phyloP scores from a whole-genome alignment of 1,140 invertebrate species.

The Rhagoletis zephyria region DNA sequence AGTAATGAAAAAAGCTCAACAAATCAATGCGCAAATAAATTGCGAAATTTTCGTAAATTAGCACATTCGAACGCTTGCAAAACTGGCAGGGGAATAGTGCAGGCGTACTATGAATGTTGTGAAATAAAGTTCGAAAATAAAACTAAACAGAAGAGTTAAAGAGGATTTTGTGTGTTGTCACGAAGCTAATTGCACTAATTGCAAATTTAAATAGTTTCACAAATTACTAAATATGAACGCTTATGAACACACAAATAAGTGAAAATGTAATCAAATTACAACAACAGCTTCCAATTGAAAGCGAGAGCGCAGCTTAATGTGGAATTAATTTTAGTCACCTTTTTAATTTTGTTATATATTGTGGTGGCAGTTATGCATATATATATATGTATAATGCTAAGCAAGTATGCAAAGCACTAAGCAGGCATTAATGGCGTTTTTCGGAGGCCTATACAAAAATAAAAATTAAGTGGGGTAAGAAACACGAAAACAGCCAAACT shows the following conservation, averaged over 20 bases:
- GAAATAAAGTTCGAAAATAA: slow-evolving; percentile 8
- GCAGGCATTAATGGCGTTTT: no score
- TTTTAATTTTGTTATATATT: no score
- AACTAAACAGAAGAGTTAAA: not conserved
- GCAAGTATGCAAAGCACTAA: not conserved
- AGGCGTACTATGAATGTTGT: not conserved
- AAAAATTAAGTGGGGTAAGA: no score
- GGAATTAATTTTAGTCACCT: not conserved
- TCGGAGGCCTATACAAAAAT: no score
- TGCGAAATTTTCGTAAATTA: slow-evolving; percentile 29
- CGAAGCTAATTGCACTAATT: slow-evolving; percentile 65
- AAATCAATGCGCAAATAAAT: not conserved
- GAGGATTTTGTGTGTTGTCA: not conserved
- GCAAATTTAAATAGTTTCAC: slow-evolving; percentile 68
- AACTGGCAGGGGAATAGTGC: not conserved
- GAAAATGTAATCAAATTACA: not conserved
- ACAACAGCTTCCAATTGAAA: slow-evolving; percentile 11
- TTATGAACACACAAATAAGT: not conserved
- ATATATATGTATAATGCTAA: not conserved
- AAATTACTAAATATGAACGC: not conserved
- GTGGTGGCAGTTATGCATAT: not conserved
- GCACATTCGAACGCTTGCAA: slow-evolving; percentile 2
- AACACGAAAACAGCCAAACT: no score
- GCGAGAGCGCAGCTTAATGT: not conserved
- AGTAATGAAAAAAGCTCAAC: not conserved